Percentiles rank a stretch among this genome's conserved stretches.
Conservation (phyloP, 2,888 invertebrate genomes). For the Eristalis intricaria region DNA sequence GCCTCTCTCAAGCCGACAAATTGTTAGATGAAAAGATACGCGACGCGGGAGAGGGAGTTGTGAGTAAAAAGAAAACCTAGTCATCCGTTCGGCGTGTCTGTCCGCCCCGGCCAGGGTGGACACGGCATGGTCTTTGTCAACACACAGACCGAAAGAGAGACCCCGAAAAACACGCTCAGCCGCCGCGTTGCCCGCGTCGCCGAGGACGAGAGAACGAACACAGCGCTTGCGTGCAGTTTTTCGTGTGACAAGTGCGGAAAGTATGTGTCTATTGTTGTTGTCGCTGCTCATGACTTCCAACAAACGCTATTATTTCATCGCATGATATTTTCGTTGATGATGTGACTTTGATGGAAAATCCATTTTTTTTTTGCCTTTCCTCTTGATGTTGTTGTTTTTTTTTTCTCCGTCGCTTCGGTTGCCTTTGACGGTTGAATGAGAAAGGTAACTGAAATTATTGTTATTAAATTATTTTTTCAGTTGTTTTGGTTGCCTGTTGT, state of each 20-base stretch:
- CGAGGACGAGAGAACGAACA: background rate
- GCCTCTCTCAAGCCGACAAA: slow-evolving; percentile 12
- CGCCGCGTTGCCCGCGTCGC: too few species aligned
- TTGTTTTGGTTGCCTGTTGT: slow-evolving; percentile 19
- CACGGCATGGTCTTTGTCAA: slow-evolving; percentile 32
- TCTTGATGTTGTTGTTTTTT: slow-evolving; percentile 18
- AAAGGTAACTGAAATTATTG: slow-evolving; percentile 68
- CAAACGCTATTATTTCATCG: slow-evolving; percentile 51
- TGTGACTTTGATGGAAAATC: slow-evolving; percentile 72
- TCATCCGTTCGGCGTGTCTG: slow-evolving; percentile 51
- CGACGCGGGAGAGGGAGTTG: slow-evolving; percentile 53
- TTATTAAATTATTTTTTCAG: slow-evolving; percentile 62
- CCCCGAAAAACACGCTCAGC: slow-evolving; percentile 1
- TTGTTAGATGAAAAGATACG: slow-evolving; percentile 57
- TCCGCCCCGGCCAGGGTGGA: slow-evolving; percentile 28
- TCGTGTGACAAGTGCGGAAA: slow-evolving; percentile 71
- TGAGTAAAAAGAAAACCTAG: slow-evolving; percentile 58
- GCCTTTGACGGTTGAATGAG: slow-evolving; percentile 68
- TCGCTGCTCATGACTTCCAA: background rate
- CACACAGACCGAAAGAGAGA: background rate
- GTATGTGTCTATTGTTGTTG: slow-evolving; percentile 26
- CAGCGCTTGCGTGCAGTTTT: slow-evolving; percentile 68
- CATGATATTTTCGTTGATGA: slow-evolving; percentile 63
- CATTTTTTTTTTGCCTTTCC: slow-evolving; percentile 43
- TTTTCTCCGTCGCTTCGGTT: slow-evolving; percentile 9